Evolutionary conservation across 2,113 vertebrate species (phyloP).

Genomic region (Oreochromis aureus): DNA sequence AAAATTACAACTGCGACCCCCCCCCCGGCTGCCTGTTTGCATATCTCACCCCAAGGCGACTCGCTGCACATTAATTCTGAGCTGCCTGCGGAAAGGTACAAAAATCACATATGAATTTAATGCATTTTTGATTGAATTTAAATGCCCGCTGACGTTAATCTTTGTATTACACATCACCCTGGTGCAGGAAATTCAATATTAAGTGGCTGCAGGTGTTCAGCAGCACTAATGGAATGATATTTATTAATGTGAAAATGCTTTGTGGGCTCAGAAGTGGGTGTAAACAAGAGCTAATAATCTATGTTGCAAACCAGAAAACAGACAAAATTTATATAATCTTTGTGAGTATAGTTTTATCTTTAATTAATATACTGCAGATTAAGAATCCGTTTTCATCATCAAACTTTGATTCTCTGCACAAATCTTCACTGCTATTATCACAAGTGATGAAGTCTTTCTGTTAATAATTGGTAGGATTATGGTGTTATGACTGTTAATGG

Average conservation of each 20-base stretch:
- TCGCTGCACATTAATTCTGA: conserved; percentile 8
- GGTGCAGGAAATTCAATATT: conserved; percentile 19
- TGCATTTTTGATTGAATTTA: conserved; percentile 22
- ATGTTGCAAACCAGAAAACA: background rate
- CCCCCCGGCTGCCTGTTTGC: background rate
- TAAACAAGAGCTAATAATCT: background rate
- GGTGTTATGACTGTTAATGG: background rate
- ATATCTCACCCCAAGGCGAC: conserved; percentile 12
- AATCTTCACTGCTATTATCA: background rate
- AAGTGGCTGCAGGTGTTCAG: conserved; percentile 42
- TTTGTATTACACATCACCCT: conserved; percentile 19
- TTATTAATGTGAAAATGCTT: conserved; percentile 8
- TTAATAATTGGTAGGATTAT: background rate
- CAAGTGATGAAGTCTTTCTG: background rate
- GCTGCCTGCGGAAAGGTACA: background rate
- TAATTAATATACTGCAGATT: background rate
- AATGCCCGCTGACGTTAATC: conserved; percentile 31
- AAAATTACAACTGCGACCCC: background rate
- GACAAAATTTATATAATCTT: background rate
- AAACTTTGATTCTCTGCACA: background rate
- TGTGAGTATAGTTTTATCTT: background rate
- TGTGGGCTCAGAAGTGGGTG: background rate
- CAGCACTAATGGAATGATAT: conserved; percentile 33
- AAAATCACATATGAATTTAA: background rate
- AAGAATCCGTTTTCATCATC: background rate